phyloP scores from a whole-genome alignment of 2,888 invertebrate species.

The Torymus auratus region DNA sequence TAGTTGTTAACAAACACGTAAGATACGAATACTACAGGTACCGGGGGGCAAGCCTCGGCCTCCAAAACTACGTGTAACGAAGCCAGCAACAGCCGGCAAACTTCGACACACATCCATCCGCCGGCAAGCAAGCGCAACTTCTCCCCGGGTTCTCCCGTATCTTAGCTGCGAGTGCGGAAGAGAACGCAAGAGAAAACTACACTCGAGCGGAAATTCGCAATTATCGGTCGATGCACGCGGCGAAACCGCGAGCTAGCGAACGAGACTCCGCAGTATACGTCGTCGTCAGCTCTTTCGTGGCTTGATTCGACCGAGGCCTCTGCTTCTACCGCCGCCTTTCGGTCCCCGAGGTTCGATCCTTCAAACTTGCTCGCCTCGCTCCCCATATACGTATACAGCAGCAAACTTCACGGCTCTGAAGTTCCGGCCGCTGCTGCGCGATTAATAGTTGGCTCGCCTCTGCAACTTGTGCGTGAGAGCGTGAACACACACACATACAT shows the following conservation, averaged over 20 bases:
- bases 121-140: background rate
- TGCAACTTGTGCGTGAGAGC: background rate
- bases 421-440: slow-evolving; percentile 54
- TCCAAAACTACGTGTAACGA: too few species aligned
- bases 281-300: slow-evolving; percentile 47
- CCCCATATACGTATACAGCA: slow-evolving; percentile 3
- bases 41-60: too few species aligned
- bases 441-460: slow-evolving; percentile 13
- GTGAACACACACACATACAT: background rate
- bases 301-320: slow-evolving; percentile 28
- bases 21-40: too few species aligned
- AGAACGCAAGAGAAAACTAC: background rate
- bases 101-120: slow-evolving; percentile 4
- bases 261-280: background rate
- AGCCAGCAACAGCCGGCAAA: background rate
- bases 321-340: background rate
- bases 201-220: slow-evolving; percentile 17
- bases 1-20: too few species aligned
- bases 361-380: slow-evolving; percentile 58
- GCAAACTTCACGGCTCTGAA: slow-evolving; percentile 57
- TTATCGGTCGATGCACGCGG: slow-evolving; percentile 24
- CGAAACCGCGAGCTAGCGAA: background rate
- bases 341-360: slow-evolving; percentile 61
- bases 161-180: too few species aligned
- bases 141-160: too few species aligned